Percentiles rank a stretch among this genome's conserved stretches.
These are phyloP conservation scores for Anguilla anguilla DNA, from an alignment of 2,797 vertebrate species.

Conservation along the genomic window DNA sequence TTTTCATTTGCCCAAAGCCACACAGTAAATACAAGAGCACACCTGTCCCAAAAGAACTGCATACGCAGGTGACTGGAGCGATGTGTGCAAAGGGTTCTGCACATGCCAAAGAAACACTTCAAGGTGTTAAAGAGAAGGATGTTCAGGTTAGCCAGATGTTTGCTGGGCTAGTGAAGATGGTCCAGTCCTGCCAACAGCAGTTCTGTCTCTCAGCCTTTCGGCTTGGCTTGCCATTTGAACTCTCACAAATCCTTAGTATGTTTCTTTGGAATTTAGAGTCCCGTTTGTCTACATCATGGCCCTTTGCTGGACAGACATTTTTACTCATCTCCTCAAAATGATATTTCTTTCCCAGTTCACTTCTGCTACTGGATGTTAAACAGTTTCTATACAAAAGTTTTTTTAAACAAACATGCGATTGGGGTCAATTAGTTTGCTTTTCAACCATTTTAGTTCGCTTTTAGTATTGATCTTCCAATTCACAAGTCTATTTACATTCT, in stretches of 20 bases:
- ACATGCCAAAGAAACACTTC: neutral
- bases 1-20: neutral
- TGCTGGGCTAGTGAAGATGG: neutral
- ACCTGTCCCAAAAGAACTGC: neutral
- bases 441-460: neutral
- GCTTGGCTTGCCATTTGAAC: neutral
- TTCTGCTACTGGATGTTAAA: neutral
- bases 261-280: neutral
- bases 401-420: neutral
- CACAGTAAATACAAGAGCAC: neutral
- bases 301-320: slow-evolving; percentile 56
- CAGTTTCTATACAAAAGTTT: neutral
- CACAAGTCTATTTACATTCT: neutral
- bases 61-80: neutral
- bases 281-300: slow-evolving; percentile 43
- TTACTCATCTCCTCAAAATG: slow-evolving; percentile 20
- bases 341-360: neutral
- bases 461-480: neutral
- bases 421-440: neutral
- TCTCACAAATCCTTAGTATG: neutral
- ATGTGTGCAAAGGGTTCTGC: neutral
- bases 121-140: neutral
- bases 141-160: neutral
- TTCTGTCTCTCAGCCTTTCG: neutral
- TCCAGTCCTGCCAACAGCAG: neutral